Base-by-base conservation (phyloP, 2,797 vertebrate species). In the Lateolabrax maculatus region DNA sequence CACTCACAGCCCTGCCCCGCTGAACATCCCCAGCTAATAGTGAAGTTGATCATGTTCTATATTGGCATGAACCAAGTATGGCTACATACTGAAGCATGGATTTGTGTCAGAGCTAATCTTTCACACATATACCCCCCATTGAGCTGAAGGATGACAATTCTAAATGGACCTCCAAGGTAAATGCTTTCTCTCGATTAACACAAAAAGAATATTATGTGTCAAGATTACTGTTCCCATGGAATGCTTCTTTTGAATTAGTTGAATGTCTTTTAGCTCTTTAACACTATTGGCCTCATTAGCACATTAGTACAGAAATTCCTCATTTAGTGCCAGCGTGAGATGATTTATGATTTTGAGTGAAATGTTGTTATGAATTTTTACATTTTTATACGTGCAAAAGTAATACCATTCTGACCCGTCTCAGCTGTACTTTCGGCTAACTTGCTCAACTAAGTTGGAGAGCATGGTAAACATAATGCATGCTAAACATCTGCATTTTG, bases 21-120 rank as follows among this genome's bases (percentile, higher is more conserved):
- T 48, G n/a, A 64, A 23, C 43, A 52, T 52, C 9, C 23, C 9
- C 4, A 13, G 15, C n/a, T 53, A 19, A 25, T 18, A 23, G 10
- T 16, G 23, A 18, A 21, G 18, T 34, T 34, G 18, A 18, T 49
- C 12, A 37, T 16, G n/a, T 51, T 61, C 21, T 41, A 31, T 12
- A 52, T 41, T 13, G 15, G 25, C 2, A 44, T 58, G 31, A 13
- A 55, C 48, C 41, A 39, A 39, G 8, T 27, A 21, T 36, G 7
- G 29, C n/a, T 36, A 7, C 55, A n/a, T 13, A 13, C 29, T 1
- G 7, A 31, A 9, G 34, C 9, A 51, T 51, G 43, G 48, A 49
- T 71, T 79, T 71, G 61, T 71, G 44, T 76, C 31, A n/a, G n/a
- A 51, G 41, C 18, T 3, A 2, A 61, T 77, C 63, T 77, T 77